These are phyloP conservation scores for Drosophila aldrichi DNA, from an alignment of 2,888 invertebrate genomes.

Conservation along the genomic window DNA sequence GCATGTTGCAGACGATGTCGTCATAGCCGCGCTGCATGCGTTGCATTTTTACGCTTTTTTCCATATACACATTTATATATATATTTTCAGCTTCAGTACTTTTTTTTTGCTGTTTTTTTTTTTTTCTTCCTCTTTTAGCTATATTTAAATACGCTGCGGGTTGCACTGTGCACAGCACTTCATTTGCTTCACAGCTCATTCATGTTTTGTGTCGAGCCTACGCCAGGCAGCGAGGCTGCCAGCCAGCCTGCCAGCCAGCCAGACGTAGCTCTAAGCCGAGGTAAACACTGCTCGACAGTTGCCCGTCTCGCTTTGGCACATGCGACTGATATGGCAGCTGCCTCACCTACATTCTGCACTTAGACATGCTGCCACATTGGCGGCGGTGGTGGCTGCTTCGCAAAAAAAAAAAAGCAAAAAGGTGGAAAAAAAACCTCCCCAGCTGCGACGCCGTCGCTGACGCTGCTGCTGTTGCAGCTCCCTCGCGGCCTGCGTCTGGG, in stretches of 20 bases:
- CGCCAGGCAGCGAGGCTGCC: constrained; percentile 33
- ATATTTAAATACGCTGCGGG: constrained; percentile 80
- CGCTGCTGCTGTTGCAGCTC: constrained; percentile 45
- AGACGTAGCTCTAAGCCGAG: constrained; percentile 71
- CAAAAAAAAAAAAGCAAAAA: constrained; percentile 12
- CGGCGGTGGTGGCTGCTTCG: constrained; percentile 66
- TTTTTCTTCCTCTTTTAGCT: constrained; percentile 51
- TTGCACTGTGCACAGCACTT: constrained; percentile 75
- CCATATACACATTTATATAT: constrained; percentile 15
- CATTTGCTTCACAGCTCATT: constrained; percentile 83
- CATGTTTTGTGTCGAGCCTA: constrained; percentile 77
- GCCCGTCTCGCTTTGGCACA: constrained; percentile 50
- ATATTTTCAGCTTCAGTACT: constrained; percentile 18
- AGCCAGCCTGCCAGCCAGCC: constrained; percentile 51
- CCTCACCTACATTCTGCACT: constrained; percentile 80
- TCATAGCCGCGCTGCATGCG: constrained; percentile 62
- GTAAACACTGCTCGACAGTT: constrained; percentile 71
- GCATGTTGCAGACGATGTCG: constrained; percentile 52
- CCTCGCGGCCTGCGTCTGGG: constrained; percentile 63
- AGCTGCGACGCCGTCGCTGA: constrained; percentile 45
- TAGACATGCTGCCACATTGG: constrained; percentile 58
- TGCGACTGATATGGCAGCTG: constrained; percentile 51
- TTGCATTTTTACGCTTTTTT: constrained; percentile 66
- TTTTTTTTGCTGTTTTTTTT: constrained; percentile 25
- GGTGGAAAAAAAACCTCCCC: constrained; percentile 58